Base-by-base conservation (phyloP, 2,113 vertebrate species). In the Vidua chalybeata region DNA sequence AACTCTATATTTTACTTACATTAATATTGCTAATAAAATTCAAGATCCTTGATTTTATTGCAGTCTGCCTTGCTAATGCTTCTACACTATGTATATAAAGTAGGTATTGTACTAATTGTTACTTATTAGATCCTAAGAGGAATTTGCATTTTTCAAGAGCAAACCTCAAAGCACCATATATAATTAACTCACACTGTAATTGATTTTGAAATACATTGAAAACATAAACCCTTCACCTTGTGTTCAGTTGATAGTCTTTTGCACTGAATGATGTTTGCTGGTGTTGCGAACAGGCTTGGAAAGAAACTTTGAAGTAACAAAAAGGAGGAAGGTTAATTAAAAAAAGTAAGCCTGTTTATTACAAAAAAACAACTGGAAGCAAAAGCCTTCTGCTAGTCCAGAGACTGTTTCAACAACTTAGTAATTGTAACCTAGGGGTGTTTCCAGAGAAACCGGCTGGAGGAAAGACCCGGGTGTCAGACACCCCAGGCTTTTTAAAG, bases 181-280 rank as follows among this genome's bases (percentile, higher is more conserved):
- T 90, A 95, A 94, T 96, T 94, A 96, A 61, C 68, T 94, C 64
- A 71, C 45, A 71, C 45, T 89, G 33, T 79, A 93, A 95, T 83
- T 94, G 67, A 91, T 96, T 89, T 91, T 89, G 33, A 88, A 94
- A 86, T 81, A 74, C 39, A 69, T 33, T 86, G 67, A 55, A 79
- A 72, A 66, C 21, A 89, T 73, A 89, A 96, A 84, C 48, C n/a
- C 7, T 92, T 96, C 64, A 78, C 52, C 54, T 93, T 93, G 62
- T 59, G 41, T 81, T 88, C 74, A 86, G n/a, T 13, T 75, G 41
- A 54, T 45, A 41, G 22, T 33, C 55, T 73, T 92, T 92, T 71
- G 49, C 28, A 30, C 56, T 88, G 72, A 83, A 46, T 64, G 27
- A 51, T 78, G 27, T 45, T 74, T 58, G 18, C 28, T 64, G 33